Base-by-base conservation (phyloP, 2,888 invertebrate species). In the Lepetodrilus schrolli region DNA sequence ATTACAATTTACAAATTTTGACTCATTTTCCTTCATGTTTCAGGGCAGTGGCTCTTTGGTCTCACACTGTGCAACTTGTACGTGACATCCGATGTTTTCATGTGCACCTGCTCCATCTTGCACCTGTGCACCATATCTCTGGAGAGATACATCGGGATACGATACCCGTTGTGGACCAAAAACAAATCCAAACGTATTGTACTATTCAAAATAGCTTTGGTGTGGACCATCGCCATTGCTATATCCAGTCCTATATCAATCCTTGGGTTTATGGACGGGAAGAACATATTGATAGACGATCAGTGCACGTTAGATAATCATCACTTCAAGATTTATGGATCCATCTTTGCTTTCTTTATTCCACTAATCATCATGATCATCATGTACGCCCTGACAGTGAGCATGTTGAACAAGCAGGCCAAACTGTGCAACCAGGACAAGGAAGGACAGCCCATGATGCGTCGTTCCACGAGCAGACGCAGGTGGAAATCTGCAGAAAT, bases 291-390 rank as follows among this genome's bases (percentile, higher is more conserved):
- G 23, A 78, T 80, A 94, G 91, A 95, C 94, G 1, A 94, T 94
- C 1, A 85, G 23, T 93, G 92, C 84, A 89, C 88, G 72, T 90
- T 92, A 30, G 84, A 80, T 72, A 90, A 90, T 78, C 76, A 86
- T 36, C 85, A 89, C 72, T 91, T 91, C 82, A 88, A 96, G 91
- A 93, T 96, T 74, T 96, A 96, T 84, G 98, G 98, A 43, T 97
- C 97, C 72, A 95, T 97, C 85, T 94, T 97, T 84, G 96, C 97
- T 83, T 98, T 98, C 92, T 97, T 98, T 92, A 96, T 98, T 79
- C 98, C 98, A 0, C 92, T 98, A 80, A 93, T 94, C 50, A 97
- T 99, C 82, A 98, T 98, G 98, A 93, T 97, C 87, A 92, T 96
- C 76, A 97, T 97, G n/a, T 98, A 98, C 88, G 95, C 96, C 4